Evolutionary conservation across 2,113 vertebrate genomes (phyloP), one percentile per base, ranked within the genome.

Genomic region (Nothoprocta pentlandii): DNA sequence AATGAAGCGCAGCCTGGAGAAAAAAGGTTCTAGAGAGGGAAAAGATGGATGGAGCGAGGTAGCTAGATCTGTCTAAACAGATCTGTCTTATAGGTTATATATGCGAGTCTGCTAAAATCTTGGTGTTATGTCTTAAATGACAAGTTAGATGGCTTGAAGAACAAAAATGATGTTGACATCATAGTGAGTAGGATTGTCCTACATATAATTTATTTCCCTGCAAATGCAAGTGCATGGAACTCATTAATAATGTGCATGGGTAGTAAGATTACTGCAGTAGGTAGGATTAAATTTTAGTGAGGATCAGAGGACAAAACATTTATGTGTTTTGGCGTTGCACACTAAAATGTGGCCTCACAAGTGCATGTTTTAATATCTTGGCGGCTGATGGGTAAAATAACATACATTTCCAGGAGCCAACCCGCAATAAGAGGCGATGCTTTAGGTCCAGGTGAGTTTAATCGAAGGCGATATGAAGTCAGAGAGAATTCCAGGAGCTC

Each of bases 21-120:
- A 61, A 34, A 47, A 36, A 21, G 9, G 4, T 49, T 58, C 59
- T 85, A 15, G 25, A 28, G 16, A 1, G 1, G 0, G 0, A 70
- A 14, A 84, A 56, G 64, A 25, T 16, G n/a, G 41, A 47, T 17
- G 23, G 66, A 32, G 10, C 12, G 19, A 63, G 46, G 34, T 56
- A 41, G 36, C 32, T 66, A 13, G 32, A n/a, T 67, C 15, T 53
- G 30, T 41, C 16, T 77, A 16, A 77, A 69, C 19, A 63, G n/a
- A 28, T 20, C 28, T 41, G 54, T 77, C 28, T 14, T 23, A 63
- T n/a, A 54, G 62, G 46, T 58, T 77, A 9, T 41, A 7, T 25
- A 13, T 32, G 34, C 4, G 9, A 63, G 25, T 30, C 71, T 70
- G 28, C 71, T 32, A 32, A 64, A 16, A 22, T 44, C 49, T 36